These are phyloP conservation scores for Dromas ardeola DNA, from an alignment of 2,113 vertebrate genomes.

Conservation along the genomic window DNA sequence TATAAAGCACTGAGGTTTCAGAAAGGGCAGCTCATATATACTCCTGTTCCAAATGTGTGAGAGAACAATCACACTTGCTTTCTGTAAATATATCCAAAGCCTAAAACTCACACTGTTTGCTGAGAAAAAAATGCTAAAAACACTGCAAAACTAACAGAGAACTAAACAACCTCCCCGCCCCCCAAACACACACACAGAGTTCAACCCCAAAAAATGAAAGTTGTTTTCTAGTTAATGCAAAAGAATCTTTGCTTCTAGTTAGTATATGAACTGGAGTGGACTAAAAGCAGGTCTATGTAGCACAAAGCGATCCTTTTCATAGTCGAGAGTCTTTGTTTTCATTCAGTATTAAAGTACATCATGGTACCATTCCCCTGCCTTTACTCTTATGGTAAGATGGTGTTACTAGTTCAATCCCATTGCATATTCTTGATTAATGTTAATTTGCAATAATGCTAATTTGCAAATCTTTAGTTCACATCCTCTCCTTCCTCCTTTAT, in stretches of 20 bases:
- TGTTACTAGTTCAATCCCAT: neutral
- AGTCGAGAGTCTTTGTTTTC: neutral
- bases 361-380: neutral
- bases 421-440: neutral
- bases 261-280: neutral
- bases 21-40: neutral
- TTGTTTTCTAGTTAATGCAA: neutral
- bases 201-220: neutral
- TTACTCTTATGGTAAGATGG: neutral
- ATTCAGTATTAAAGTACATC: neutral
- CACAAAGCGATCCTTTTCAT: neutral
- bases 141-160: neutral
- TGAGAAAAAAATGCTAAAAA: neutral
- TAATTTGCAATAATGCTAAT: neutral
- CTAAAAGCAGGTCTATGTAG: neutral
- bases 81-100: neutral
- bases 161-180: neutral
- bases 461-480: neutral
- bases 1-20: neutral
- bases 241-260: neutral
- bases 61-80: neutral
- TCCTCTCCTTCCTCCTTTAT: neutral
- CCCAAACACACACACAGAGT: neutral
- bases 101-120: neutral
- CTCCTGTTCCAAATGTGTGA: neutral